These are phyloP conservation scores for Bombus sylvicola DNA, from an alignment of 1,140 invertebrate genomes.

Conservation along the genomic window DNA sequence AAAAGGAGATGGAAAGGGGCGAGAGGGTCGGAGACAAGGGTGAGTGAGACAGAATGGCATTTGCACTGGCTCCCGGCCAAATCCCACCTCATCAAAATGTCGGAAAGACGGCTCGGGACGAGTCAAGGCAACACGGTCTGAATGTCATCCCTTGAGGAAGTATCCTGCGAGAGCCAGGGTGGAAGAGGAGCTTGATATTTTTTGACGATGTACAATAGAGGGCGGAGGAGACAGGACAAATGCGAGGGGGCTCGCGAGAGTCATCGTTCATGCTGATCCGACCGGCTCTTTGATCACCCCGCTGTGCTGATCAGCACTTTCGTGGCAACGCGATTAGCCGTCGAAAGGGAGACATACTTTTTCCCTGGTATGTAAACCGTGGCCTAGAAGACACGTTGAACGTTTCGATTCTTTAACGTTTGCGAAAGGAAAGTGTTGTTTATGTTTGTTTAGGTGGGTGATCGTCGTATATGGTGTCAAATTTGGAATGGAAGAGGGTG, in stretches of 20 bases:
- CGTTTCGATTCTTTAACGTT: not conserved
- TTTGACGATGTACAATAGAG: slow-evolving; percentile 44
- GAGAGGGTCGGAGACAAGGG: not conserved
- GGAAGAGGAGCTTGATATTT: slow-evolving; percentile 54
- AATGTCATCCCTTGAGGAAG: slow-evolving; percentile 70
- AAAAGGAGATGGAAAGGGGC: not conserved
- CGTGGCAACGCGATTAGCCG: slow-evolving; percentile 50
- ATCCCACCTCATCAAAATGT: slow-evolving; percentile 76
- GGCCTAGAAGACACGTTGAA: not conserved
- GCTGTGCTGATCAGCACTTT: slow-evolving; percentile 57
- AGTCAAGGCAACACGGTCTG: slow-evolving; percentile 68
- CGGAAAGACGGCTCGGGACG: slow-evolving; percentile 69
- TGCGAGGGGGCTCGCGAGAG: slow-evolving; percentile 47
- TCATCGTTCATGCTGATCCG: slow-evolving; percentile 59
- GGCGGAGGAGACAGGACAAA: slow-evolving; percentile 40
- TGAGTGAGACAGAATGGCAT: slow-evolving; percentile 66
- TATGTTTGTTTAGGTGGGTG: too few species aligned
- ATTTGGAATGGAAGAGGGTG: too few species aligned
- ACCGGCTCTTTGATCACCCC: slow-evolving; percentile 14
- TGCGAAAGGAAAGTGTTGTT: too few species aligned
- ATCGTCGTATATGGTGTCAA: too few species aligned
- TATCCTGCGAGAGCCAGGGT: slow-evolving; percentile 44
- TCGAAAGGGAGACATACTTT: not conserved
- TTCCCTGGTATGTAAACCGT: not conserved
- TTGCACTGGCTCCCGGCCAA: slow-evolving; percentile 73